A percentile compares a stretch with the other conserved stretches of the same genome.
These are phyloP conservation scores for Griposia aprilina DNA, from an alignment of 2,888 invertebrate genomes.

Conservation along the genomic window DNA sequence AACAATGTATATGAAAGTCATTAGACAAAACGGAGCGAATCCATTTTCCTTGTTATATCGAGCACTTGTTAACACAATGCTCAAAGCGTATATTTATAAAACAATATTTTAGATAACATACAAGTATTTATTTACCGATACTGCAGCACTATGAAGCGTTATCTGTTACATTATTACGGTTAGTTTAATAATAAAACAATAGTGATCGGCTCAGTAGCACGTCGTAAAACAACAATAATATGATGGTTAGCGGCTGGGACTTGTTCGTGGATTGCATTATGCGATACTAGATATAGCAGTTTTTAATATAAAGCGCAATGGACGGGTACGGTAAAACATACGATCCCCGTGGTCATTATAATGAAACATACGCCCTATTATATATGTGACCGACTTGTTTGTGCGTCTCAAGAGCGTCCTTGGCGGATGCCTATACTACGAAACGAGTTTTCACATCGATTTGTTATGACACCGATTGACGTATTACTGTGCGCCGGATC, in stretches of 20 bases:
- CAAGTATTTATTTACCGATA: conserved; percentile 43
- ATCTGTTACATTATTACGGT: conserved; percentile 64
- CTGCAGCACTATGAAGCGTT: conserved; percentile 54
- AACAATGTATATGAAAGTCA: conserved; percentile 36
- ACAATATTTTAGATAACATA: conserved; percentile 48
- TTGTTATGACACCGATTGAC: conserved; percentile 72
- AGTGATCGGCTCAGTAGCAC: conserved; percentile 48
- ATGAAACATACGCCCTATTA: conserved; percentile 42
- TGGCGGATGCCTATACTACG: conserved; percentile 55
- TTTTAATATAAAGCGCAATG: conserved; percentile 51
- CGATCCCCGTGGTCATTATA: conserved; percentile 46
- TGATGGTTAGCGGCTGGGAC: conserved; percentile 25
- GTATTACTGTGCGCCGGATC: conserved; percentile 45
- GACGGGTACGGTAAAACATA: conserved; percentile 40
- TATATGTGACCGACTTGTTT: conserved; percentile 59
- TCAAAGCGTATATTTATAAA: conserved; percentile 57
- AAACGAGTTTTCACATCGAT: conserved; percentile 76
- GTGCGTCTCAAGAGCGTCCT: conserved; percentile 60
- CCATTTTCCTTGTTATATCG: conserved; percentile 52
- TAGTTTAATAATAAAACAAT: conserved; percentile 69
- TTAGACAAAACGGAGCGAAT: conserved; percentile 24
- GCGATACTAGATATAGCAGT: conserved; percentile 34
- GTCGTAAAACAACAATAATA: conserved; percentile 48
- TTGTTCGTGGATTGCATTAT: conserved; percentile 20
- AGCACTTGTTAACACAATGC: conserved; percentile 42